Conservation (phyloP, 2,797 vertebrate species). For the Poecilia picta region DNA sequence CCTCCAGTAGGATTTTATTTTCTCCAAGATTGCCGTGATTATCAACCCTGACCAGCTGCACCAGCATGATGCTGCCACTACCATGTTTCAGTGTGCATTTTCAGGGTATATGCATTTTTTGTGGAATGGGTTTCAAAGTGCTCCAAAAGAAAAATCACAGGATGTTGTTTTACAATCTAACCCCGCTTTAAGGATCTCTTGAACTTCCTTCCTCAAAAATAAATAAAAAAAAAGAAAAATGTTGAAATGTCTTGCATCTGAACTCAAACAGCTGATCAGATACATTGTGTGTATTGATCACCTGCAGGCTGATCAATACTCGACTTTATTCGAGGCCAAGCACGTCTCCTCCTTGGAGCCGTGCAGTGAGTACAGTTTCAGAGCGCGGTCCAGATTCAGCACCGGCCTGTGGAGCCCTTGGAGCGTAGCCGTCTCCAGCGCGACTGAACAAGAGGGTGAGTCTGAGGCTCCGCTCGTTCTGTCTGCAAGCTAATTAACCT, state of each 20-base stretch:
- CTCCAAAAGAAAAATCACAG: neutral
- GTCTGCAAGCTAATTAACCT: neutral
- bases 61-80: neutral
- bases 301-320: conserved; percentile 40
- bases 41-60: neutral
- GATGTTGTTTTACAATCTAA: neutral
- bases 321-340: conserved; percentile 1
- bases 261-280: neutral
- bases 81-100: neutral
- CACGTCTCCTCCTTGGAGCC: conserved; percentile 81
- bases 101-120: neutral
- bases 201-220: neutral
- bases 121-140: neutral
- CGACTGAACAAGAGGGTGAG: conserved; percentile 87
- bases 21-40: neutral
- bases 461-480: neutral
- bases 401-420: conserved; percentile 89
- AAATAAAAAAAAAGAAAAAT: neutral
- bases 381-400: conserved; percentile 82
- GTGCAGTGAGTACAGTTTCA: conserved; percentile 83
- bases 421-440: conserved; percentile 54
- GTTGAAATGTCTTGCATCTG: neutral
- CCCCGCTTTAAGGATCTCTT: neutral
- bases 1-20: neutral
- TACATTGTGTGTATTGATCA: neutral